Percentiles rank a stretch among this genome's conserved stretches.
These are phyloP conservation scores for Enteromius argenteus DNA, from an alignment of 2,797 vertebrate species.

Conservation along the genomic window DNA sequence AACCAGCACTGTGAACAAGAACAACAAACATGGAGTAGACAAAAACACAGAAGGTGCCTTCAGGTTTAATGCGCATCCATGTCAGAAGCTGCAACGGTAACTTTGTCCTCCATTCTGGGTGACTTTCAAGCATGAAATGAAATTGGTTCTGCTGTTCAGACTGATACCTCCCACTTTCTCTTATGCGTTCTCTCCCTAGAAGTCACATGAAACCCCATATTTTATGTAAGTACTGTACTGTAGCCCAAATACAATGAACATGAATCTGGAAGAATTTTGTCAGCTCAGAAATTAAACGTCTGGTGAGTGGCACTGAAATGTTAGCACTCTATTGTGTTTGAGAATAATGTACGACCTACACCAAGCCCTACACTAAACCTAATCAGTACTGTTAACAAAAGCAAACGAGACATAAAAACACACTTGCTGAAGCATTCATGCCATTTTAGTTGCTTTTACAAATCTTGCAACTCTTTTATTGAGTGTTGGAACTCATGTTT, in stretches of 20 bases:
- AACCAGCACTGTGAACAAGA: neutral
- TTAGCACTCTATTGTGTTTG: neutral
- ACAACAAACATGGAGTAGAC: neutral
- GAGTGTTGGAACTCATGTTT: neutral
- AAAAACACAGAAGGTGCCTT: conserved; percentile 11
- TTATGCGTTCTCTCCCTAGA: neutral
- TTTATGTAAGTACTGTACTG: neutral
- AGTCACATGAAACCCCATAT: neutral
- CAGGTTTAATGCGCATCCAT: neutral
- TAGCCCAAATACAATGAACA: too few relatives aligned
- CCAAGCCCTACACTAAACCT: neutral
- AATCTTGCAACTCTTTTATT: neutral
- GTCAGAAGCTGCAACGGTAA: conserved; percentile 5
- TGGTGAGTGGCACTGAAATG: neutral
- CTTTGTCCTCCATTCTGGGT: neutral
- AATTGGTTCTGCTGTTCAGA: neutral
- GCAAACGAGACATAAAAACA: neutral
- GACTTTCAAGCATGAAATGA: conserved; percentile 24
- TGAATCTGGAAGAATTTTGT: too few relatives aligned
- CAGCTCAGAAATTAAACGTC: neutral
- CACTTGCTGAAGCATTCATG: neutral
- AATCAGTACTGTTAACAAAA: neutral
- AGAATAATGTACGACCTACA: neutral
- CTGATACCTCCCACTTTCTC: neutral
- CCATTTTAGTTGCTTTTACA: neutral